Evolutionary conservation across 2,888 invertebrate species (phyloP).

Genomic region (Macroteleia sp.): DNA sequence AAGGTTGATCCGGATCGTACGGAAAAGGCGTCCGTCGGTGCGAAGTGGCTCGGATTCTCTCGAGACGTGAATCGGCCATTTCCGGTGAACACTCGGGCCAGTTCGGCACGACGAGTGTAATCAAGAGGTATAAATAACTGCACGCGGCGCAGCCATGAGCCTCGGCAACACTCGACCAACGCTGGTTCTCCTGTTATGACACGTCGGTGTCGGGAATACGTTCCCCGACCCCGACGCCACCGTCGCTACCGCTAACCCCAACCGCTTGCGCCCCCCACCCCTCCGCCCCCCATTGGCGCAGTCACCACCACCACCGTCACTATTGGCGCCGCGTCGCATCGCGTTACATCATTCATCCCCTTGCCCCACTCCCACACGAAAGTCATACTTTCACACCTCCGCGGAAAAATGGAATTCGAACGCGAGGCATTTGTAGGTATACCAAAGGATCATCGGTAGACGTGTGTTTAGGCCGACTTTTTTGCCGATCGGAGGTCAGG

Average conservation of each 20-base stretch:
- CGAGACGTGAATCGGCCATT: conserved; percentile 64
- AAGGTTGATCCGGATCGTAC: conserved; percentile 50
- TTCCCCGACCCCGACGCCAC: conserved; percentile 58
- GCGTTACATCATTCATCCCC: conserved; percentile 47
- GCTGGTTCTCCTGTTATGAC: conserved; percentile 75
- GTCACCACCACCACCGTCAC: conserved; percentile 12
- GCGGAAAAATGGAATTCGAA: conserved; percentile 28
- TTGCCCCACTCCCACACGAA: background rate
- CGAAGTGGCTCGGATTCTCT: conserved; percentile 50
- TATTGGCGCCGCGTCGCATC: conserved; percentile 36
- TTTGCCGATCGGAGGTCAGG: conserved; percentile 10
- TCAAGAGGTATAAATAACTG: conserved; percentile 81
- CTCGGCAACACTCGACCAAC: conserved; percentile 66
- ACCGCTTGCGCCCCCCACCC: background rate
- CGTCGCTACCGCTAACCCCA: conserved; percentile 49
- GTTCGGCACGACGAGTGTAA: conserved; percentile 75
- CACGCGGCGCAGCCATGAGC: conserved; percentile 75
- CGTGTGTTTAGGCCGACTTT: background rate
- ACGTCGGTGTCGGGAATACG: conserved; percentile 56
- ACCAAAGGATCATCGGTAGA: conserved; percentile 7
- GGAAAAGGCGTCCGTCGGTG: conserved; percentile 45
- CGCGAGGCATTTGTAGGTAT: background rate
- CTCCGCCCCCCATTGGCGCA: background rate
- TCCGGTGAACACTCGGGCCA: conserved; percentile 68
- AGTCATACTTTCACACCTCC: conserved; percentile 24